Base-by-base conservation (phyloP, 1,140 invertebrate genomes). In the Brachionus koreanus region DNA sequence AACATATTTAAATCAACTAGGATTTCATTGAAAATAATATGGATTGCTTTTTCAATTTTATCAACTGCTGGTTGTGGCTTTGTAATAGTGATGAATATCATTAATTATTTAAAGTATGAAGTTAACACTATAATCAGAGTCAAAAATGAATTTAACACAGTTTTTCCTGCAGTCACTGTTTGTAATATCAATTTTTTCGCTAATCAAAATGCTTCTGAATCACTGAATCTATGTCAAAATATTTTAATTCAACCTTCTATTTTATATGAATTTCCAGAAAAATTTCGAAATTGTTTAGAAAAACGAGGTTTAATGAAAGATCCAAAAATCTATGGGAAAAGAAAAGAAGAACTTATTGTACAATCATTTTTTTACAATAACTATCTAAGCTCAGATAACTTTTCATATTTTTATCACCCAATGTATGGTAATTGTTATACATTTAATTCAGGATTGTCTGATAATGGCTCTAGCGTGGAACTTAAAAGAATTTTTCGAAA, bases 141-240 rank as follows among this genome's bases (percentile, higher is more conserved):
- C 29, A 29, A 16, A 39, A 75, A 75, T 19, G 37, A 75, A 2
- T 46, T 25, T 42, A 43, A 2, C 25, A 10, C 72, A 3, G 29
- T 4, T 23, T 75, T 75, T 43, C 72, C 72, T 12, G 39, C 72
- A 0, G 25, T 75, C 12, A 75, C 72, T 35, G 25, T 75, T 25
- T 75, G 72, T 35, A 75, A 75, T 35, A 39, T 75, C 12, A 42
- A 75, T n/a, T 75, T 52, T 46, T 75, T 75, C n/a, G 19, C 29
- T 12, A 75, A 13, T 2, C 13, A 67, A 35, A 67, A 57, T 23
- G 49, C 4, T 0, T 7, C 5, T 5, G 5, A 57, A 57, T 7
- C 19, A 7, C 6, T 57, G 16, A n/a, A n/a, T 19, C 19, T 1
- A 7, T 57, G 49, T 19, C 16, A 13, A 12, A 0, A 49, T 5